phyloP scores from a whole-genome alignment of 2,113 vertebrate genomes.

The Uria lomvia region DNA sequence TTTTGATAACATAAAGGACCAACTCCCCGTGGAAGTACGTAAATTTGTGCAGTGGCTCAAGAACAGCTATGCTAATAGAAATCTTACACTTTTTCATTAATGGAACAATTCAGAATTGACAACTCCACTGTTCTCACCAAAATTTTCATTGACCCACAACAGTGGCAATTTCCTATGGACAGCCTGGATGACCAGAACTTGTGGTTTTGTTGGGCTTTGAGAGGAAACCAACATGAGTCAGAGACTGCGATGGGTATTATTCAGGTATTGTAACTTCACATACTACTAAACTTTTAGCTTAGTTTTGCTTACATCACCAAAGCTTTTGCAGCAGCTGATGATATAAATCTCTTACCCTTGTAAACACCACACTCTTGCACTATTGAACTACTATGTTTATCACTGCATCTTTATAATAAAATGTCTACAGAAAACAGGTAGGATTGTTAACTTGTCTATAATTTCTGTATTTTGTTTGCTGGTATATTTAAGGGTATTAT shows the following conservation, averaged over 20 bases:
- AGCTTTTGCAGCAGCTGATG: neutral
- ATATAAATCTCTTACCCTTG: neutral
- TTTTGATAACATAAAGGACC: constrained; percentile 63
- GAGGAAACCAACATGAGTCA: constrained; percentile 19
- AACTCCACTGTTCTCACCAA: neutral
- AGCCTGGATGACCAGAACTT: constrained; percentile 40
- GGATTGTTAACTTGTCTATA: neutral
- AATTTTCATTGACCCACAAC: constrained; percentile 26
- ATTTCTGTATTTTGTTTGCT: neutral
- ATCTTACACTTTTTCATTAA: neutral
- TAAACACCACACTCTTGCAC: neutral
- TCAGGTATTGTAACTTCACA: constrained; percentile 35
- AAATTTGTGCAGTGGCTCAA: constrained; percentile 46
- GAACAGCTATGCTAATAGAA: constrained; percentile 13
- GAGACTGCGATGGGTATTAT: constrained; percentile 31
- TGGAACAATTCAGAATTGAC: constrained; percentile 4
- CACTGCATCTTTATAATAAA: neutral
- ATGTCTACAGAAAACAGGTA: neutral
- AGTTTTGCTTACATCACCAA: constrained; percentile 33
- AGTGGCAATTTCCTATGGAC: neutral
- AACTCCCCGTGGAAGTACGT: constrained; percentile 20
- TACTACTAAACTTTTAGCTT: constrained; percentile 33
- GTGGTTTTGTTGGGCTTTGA: constrained; percentile 15
- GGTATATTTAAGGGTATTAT: neutral
- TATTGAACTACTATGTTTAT: neutral